These are phyloP conservation scores for Caenorhabditis macrosperma DNA, from an alignment of 2,888 invertebrate species.

Conservation along the genomic window DNA sequence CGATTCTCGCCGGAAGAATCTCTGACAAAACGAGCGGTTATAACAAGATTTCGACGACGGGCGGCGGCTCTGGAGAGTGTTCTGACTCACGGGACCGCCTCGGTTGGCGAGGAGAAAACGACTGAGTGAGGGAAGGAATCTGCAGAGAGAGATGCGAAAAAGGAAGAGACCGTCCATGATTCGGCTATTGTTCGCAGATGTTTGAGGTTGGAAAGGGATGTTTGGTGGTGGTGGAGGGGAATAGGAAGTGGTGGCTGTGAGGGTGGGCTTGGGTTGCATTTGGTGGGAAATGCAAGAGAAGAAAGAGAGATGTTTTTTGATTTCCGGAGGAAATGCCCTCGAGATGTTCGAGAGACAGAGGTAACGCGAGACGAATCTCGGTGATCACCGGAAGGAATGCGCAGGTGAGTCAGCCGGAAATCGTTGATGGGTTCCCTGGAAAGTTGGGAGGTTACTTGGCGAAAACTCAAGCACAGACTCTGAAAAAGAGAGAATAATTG, in stretches of 20 bases:
- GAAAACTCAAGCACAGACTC: too few species aligned
- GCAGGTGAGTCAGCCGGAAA: not conserved
- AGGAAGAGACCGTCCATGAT: not conserved
- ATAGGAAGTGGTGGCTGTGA: not conserved
- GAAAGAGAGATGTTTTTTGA: not conserved
- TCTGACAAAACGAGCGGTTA: not conserved
- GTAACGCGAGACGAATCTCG: not conserved
- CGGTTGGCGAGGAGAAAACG: not conserved
- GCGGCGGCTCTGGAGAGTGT: not conserved
- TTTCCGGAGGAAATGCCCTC: too few species aligned
- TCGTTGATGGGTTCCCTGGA: too few species aligned
- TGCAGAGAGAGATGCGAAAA: not conserved
- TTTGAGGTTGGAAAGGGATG: not conserved
- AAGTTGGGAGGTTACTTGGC: too few species aligned
- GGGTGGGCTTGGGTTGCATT: slow-evolving; percentile 3
- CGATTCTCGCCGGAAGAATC: not conserved
- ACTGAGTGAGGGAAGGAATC: not conserved
- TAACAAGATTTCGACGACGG: slow-evolving; percentile 3
- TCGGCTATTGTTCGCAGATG: slow-evolving; percentile 11
- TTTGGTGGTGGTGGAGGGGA: slow-evolving; percentile 1
- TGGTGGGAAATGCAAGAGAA: not conserved
- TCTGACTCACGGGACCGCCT: slow-evolving; percentile 1
- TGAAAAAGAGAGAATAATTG: not conserved
- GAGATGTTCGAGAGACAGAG: too few species aligned
- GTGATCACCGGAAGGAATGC: not conserved